Percentiles rank a stretch among this genome's conserved stretches.
phyloP scores from a whole-genome alignment of 2,113 vertebrate genomes.

The Anoplopoma fimbria region DNA sequence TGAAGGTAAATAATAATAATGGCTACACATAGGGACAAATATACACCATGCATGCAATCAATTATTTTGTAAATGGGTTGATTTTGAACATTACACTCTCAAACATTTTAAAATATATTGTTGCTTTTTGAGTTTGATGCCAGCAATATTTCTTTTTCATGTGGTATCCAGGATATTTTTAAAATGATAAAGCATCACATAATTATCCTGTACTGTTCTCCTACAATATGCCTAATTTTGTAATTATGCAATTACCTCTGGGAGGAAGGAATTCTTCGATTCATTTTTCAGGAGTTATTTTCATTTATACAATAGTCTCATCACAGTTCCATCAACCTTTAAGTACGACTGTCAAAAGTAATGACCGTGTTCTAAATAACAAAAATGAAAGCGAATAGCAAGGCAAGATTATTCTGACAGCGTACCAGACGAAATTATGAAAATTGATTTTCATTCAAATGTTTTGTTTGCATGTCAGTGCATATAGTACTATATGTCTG shows the following conservation, averaged over 20 bases:
- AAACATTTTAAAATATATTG: background rate
- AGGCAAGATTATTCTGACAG: conserved; percentile 33
- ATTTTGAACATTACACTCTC: background rate
- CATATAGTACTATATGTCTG: background rate
- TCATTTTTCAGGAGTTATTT: conserved; percentile 23
- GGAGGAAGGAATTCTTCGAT: conserved; percentile 24
- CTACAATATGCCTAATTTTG: conserved; percentile 31
- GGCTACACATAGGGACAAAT: background rate
- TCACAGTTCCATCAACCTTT: conserved; percentile 39
- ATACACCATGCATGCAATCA: background rate
- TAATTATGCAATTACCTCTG: conserved; percentile 30
- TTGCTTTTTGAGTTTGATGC: background rate
- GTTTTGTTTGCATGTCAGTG: conserved; percentile 2
- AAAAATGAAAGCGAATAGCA: conserved; percentile 12
- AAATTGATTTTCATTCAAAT: conserved; percentile 46
- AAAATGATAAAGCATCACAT: conserved; percentile 29
- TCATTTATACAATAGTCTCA: conserved; percentile 32
- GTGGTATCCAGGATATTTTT: conserved; percentile 23
- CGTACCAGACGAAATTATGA: conserved; percentile 48
- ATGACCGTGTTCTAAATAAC: conserved; percentile 36
- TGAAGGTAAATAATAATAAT: conserved; percentile 26
- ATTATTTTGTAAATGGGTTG: background rate
- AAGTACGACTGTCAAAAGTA: conserved; percentile 54
- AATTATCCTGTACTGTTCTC: conserved; percentile 23
- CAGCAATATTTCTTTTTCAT: conserved; percentile 1